Base-by-base conservation (phyloP, 2,888 invertebrate genomes). In the Caenorhabditis drosophilae region DNA sequence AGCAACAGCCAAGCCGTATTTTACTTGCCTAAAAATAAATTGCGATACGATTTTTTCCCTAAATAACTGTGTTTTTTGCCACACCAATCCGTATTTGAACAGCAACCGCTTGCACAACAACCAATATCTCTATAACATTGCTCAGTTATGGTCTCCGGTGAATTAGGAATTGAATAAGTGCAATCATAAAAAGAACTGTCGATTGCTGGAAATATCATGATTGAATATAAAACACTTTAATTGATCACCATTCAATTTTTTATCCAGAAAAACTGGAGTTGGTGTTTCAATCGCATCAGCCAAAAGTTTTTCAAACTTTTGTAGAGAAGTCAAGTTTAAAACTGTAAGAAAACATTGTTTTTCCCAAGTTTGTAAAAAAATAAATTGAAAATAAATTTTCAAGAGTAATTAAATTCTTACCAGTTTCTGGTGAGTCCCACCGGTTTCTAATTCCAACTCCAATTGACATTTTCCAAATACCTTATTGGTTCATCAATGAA, bases 1-100 rank as follows among this genome's bases (percentile, higher is more conserved):
- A 20, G 75, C 76, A 23, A 76, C 75, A 18, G 76, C 76, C 71
- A 71, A 73, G 9, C 71, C 73, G 51, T 76, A 76, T 46, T 73
- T 73, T 38, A 55, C 60, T 41, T 69, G 64, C 76, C 76, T 76
- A 42, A 36, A 72, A 44, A 18, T 34, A 15, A 27, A 31, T 9
- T n/a, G n/a, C n/a, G n/a, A n/a, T n/a, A n/a, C n/a, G n/a, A n/a
- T n/a, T n/a, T 36, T 16, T 36, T 36, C 16, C 4, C 16, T 23
- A 3, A 18, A 15, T 36, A 16, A 4, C 4, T 36, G 15, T 4
- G 36, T 36, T 4, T 36, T 36, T 36, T 31, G 15, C 16, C 42
- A 23, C 18, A 76, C 76, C 76, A 76, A 27, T 70, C 61, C 16
- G 59, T 57, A 50, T 76, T 72, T 20, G 59, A 59, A 49, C 76